Evolutionary conservation across 2,797 vertebrate species (phyloP).

Genomic region (Mareca penelope): DNA sequence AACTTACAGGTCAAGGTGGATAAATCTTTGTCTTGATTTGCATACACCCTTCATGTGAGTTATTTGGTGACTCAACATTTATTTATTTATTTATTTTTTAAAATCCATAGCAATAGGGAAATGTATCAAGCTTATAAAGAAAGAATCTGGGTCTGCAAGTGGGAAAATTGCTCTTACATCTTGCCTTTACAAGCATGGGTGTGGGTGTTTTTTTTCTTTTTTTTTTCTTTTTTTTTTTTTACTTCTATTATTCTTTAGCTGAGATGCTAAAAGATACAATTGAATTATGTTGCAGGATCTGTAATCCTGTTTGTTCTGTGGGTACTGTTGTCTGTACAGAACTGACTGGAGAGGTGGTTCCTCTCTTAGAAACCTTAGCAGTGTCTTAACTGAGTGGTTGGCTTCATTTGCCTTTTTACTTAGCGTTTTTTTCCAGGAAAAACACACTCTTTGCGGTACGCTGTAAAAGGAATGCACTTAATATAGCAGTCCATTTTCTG

Average conservation of each 20-base stretch:
- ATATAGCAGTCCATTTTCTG: not conserved
- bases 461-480: not conserved
- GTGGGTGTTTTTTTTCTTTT: not conserved
- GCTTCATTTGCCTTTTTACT: not conserved
- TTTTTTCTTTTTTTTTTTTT: too few species aligned
- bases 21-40: not conserved
- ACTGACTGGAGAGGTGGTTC: not conserved
- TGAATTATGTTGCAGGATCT: not conserved
- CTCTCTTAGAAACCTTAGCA: not conserved
- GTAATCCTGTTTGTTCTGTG: not conserved
- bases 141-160: not conserved
- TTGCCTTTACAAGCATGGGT: not conserved
- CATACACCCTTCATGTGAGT: not conserved
- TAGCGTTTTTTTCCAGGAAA: conserved; percentile 19
- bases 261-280: not conserved
- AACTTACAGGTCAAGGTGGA: not conserved
- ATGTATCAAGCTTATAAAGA: not conserved
- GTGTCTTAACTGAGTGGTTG: not conserved
- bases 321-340: not conserved
- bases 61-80: not conserved
- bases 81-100: not conserved
- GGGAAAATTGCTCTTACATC: not conserved
- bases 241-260: not conserved
- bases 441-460: not conserved
- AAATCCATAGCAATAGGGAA: not conserved